Percentiles rank a stretch among this genome's conserved stretches.
Conservation (phyloP, 2,888 invertebrate species). For the Parelbella ahira region DNA sequence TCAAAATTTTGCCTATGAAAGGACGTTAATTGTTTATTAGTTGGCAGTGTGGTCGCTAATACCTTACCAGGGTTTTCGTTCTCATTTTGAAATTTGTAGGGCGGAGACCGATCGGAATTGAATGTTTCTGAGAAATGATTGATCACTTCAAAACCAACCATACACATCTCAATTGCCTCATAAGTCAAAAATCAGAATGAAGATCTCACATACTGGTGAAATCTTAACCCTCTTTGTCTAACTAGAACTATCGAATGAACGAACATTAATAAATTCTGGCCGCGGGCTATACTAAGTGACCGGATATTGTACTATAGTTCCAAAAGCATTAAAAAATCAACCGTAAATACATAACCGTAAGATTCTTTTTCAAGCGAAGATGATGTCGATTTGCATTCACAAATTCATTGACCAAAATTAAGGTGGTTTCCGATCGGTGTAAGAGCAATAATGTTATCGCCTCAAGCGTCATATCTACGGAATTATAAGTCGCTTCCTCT, state of each 20-base stretch:
- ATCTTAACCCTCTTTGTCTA: slow-evolving; percentile 60
- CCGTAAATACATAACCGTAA: not conserved
- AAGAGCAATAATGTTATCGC: slow-evolving; percentile 64
- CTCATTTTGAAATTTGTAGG: no score
- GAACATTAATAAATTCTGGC: slow-evolving; percentile 72
- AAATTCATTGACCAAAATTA: slow-evolving; percentile 75
- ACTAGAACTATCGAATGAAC: slow-evolving; percentile 65
- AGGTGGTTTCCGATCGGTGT: slow-evolving; percentile 67
- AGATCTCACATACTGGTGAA: slow-evolving; percentile 55
- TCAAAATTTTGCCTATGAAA: no score
- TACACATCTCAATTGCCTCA: slow-evolving; percentile 46
- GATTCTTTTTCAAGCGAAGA: slow-evolving; percentile 11
- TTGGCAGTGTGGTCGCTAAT: no score
- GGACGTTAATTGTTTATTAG: no score
- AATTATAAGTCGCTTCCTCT: slow-evolving; percentile 47
- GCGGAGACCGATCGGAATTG: slow-evolving; percentile 8
- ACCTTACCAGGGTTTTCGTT: no score
- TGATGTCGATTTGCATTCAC: slow-evolving; percentile 60
- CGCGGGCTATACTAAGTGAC: slow-evolving; percentile 63
- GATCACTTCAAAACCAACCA: slow-evolving; percentile 35
- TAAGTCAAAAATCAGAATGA: slow-evolving; percentile 56
- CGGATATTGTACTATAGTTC: slow-evolving; percentile 56
- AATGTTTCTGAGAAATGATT: slow-evolving; percentile 30
- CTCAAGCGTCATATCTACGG: slow-evolving; percentile 52
- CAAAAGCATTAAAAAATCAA: not conserved